These are phyloP conservation scores for Sebastes aleutianus DNA, from an alignment of 2,797 vertebrate genomes.

Conservation along the genomic window DNA sequence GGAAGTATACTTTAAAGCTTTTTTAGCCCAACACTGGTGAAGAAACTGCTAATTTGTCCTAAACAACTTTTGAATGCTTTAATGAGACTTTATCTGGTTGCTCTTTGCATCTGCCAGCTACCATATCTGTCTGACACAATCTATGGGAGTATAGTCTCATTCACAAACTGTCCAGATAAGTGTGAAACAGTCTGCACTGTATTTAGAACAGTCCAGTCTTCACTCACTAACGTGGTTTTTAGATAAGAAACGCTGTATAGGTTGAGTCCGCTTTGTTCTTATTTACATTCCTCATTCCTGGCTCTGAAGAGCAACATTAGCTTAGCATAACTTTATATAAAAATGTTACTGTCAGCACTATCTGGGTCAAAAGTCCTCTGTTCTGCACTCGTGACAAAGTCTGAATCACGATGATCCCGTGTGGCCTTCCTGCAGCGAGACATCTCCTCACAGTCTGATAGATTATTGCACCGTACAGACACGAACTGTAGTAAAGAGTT, in stretches of 20 bases:
- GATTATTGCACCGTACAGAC: not conserved
- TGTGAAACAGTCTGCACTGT: not conserved
- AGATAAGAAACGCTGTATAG: not conserved
- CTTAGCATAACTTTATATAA: not conserved
- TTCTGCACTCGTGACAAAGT: not conserved
- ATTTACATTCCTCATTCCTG: not conserved
- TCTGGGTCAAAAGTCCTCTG: not conserved
- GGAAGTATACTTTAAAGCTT: not conserved
- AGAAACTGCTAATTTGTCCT: not conserved
- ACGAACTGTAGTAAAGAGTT: constrained; percentile 2
- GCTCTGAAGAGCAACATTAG: not conserved
- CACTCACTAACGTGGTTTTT: not conserved
- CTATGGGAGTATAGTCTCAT: not conserved
- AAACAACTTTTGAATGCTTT: not conserved
- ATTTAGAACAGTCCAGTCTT: not conserved
- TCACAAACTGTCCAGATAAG: constrained; percentile 6
- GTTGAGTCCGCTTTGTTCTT: not conserved
- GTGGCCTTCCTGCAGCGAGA: constrained; percentile 13
- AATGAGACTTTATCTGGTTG: not conserved
- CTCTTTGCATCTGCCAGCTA: not conserved
- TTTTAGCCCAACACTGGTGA: not conserved
- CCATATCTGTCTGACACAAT: not conserved
- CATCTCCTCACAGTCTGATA: not conserved
- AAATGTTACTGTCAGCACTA: not conserved
- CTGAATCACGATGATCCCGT: constrained; percentile 7